Conservation (phyloP, 2,888 invertebrate genomes). For the Epistrophe eligans region DNA sequence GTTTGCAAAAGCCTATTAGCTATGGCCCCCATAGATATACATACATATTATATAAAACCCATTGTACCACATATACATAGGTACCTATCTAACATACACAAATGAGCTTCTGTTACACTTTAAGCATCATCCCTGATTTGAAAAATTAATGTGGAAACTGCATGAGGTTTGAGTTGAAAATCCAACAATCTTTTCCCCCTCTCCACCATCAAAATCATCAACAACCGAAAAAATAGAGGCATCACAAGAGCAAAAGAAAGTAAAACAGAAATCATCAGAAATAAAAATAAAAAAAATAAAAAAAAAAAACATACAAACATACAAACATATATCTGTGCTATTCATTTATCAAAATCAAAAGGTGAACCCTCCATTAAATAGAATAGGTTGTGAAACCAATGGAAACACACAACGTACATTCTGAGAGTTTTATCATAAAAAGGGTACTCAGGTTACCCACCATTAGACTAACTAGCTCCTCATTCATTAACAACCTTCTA, state of each 20-base stretch:
- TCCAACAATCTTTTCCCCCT: not conserved
- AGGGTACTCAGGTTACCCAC: constrained; percentile 70
- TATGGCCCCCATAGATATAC: constrained; percentile 11
- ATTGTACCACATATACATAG: not conserved
- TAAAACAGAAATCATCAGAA: constrained; percentile 8
- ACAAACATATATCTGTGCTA: constrained; percentile 3
- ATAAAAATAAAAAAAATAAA: not conserved
- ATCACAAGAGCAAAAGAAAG: constrained; percentile 17
- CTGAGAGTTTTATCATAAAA: constrained; percentile 46
- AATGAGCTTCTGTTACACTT: constrained; percentile 3
- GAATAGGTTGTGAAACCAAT: constrained; percentile 69
- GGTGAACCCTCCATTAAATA: constrained; percentile 48
- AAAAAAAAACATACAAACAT: not conserved
- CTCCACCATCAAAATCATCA: not conserved
- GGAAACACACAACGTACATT: constrained; percentile 31
- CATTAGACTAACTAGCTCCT: constrained; percentile 68
- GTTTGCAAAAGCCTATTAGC: constrained; percentile 41
- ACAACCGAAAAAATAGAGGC: not conserved
- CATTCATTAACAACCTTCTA: constrained; percentile 69
- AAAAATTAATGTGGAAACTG: constrained; percentile 42
- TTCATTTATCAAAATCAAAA: constrained; percentile 75
- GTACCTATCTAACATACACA: not conserved
- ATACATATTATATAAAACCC: not conserved
- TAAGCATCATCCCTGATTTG: constrained; percentile 45
- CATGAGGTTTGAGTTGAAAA: constrained; percentile 25